phyloP scores from a whole-genome alignment of 2,888 invertebrate species.

The Frankliniella fusca region DNA sequence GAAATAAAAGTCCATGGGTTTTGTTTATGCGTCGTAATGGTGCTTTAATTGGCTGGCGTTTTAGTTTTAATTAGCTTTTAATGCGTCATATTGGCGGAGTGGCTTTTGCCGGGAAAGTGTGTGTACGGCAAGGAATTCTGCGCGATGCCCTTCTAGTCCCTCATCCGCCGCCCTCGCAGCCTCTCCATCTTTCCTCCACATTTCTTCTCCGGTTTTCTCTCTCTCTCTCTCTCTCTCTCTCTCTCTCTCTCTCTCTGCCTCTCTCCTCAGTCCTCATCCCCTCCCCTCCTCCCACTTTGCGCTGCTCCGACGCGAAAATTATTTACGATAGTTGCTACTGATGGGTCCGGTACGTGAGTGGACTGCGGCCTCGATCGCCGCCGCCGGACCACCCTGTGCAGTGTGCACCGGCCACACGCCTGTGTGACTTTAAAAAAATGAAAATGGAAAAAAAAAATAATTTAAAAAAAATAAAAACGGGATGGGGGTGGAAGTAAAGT shows the following conservation, averaged over 20 bases:
- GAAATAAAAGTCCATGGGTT: not conserved
- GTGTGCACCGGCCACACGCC: no score
- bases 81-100: not conserved
- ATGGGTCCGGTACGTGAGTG: not conserved
- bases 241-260: not conserved
- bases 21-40: not conserved
- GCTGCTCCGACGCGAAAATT: not conserved
- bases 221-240: slow-evolving; percentile 1
- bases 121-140: no score
- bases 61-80: slow-evolving; percentile 15
- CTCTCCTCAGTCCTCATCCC: not conserved
- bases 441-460: no score
- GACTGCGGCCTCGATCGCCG: no score
- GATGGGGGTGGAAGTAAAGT: no score
- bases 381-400: no score
- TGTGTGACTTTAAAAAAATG: no score
- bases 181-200: no score
- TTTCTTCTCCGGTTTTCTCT: not conserved
- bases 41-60: slow-evolving; percentile 13
- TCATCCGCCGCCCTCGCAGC: no score
- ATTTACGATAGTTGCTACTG: not conserved
- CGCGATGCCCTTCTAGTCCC: no score
- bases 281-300: not conserved
- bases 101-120: no score
- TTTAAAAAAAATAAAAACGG: no score